Percentiles rank a stretch among this genome's conserved stretches.
These are phyloP conservation scores for Contarinia nasturtii DNA, from an alignment of 1,140 invertebrate species.

Conservation along the genomic window DNA sequence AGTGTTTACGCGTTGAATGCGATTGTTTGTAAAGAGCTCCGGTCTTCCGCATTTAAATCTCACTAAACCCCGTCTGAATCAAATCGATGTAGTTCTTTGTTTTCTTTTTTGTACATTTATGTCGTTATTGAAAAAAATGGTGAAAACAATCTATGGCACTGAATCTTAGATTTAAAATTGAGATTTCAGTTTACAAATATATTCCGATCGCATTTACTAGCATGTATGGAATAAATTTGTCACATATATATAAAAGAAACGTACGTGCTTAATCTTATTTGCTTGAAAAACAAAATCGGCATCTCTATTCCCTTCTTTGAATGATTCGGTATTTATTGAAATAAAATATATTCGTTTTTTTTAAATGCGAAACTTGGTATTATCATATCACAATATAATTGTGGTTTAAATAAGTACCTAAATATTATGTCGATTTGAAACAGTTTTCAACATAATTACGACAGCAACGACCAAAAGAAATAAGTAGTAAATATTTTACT, in stretches of 20 bases:
- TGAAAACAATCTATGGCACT: background rate
- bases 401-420: background rate
- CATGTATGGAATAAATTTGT: background rate
- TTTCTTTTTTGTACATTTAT: background rate
- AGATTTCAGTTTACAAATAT: background rate
- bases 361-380: too few relatives aligned
- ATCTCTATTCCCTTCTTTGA: constrained; percentile 1
- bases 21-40: background rate
- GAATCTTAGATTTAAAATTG: background rate
- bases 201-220: background rate
- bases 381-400: background rate
- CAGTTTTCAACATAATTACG: background rate
- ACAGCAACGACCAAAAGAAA: too few relatives aligned
- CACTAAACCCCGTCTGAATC: too few relatives aligned
- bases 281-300: background rate
- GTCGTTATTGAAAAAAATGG: background rate
- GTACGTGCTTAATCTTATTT: too few relatives aligned
- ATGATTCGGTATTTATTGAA: background rate
- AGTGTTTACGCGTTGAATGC: background rate
- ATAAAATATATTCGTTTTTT: background rate
- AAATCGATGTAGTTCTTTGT: constrained; percentile 1
- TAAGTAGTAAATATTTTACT: background rate
- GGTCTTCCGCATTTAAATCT: too few relatives aligned
- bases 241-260: background rate
- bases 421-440: background rate